Evolutionary conservation across 2,113 vertebrate genomes (phyloP).

Genomic region (Tachuris rubrigastra): DNA sequence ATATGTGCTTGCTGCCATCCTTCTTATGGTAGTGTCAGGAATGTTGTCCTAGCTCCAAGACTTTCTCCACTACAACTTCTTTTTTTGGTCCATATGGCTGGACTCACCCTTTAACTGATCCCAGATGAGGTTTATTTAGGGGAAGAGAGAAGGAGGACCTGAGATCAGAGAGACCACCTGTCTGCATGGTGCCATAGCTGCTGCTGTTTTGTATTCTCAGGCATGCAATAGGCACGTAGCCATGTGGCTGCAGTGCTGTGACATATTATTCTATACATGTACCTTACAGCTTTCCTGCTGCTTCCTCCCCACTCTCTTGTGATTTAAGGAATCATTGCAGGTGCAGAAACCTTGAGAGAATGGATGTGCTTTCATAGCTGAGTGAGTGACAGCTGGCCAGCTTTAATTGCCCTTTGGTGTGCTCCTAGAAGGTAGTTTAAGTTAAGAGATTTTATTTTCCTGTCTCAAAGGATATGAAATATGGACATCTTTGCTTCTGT

Average conservation of each 20-base stretch:
- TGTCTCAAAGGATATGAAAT: neutral
- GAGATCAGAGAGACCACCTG: neutral
- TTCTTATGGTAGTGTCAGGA: neutral
- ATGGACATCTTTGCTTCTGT: neutral
- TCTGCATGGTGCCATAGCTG: neutral
- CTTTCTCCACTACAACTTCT: accelerated
- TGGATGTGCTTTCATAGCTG: neutral
- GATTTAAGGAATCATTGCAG: constrained; percentile 3
- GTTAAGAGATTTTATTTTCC: neutral
- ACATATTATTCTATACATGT: neutral
- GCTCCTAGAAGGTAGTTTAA: neutral
- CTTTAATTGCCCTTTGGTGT: constrained; percentile 23
- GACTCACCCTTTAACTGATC: neutral
- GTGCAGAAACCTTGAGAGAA: constrained; percentile 6
- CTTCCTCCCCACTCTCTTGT: neutral
- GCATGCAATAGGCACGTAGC: accelerated
- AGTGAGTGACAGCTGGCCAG: constrained; percentile 40
- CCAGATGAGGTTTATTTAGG: neutral
- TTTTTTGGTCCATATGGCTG: neutral
- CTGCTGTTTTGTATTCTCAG: neutral
- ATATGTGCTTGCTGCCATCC: neutral
- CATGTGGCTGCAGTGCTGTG: neutral
- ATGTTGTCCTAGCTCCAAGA: neutral
- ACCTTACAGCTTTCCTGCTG: neutral
- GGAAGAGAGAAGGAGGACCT: neutral